Conservation (phyloP, 2,113 vertebrate genomes). For the Cyprinodon brontotheroides region DNA sequence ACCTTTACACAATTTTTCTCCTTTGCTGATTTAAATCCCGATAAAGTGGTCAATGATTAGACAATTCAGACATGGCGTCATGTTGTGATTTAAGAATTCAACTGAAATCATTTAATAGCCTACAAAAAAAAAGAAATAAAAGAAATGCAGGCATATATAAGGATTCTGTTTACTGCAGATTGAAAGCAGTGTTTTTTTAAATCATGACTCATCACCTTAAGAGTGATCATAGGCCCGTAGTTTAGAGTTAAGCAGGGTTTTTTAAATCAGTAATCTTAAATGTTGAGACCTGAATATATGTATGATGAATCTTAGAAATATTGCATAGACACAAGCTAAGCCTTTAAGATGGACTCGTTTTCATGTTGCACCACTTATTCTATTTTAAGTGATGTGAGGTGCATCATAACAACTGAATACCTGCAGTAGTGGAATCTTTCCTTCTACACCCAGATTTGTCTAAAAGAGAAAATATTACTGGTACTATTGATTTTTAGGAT, state of each 20-base stretch:
- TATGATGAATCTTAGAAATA: too few species aligned
- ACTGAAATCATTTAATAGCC: not conserved
- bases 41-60: not conserved
- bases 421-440: not conserved
- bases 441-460: not conserved
- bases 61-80: not conserved
- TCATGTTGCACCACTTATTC: not conserved
- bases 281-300: not conserved
- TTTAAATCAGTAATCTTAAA: not conserved
- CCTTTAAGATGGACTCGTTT: not conserved
- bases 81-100: not conserved
- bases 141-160: not conserved
- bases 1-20: constrained; percentile 45
- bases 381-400: not conserved
- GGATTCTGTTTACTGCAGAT: not conserved
- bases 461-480: not conserved
- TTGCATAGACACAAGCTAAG: not conserved
- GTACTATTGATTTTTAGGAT: not conserved
- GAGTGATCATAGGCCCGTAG: not conserved
- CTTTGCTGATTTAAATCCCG: constrained; percentile 23
- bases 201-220: constrained; percentile 29
- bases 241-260: not conserved
- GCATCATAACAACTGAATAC: not conserved
- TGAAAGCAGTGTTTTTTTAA: constrained; percentile 5
- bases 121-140: not conserved